Evolutionary conservation across 2,797 vertebrate species (phyloP), one percentile per base, ranked within the genome.

Genomic region (Ataeniobius toweri): DNA sequence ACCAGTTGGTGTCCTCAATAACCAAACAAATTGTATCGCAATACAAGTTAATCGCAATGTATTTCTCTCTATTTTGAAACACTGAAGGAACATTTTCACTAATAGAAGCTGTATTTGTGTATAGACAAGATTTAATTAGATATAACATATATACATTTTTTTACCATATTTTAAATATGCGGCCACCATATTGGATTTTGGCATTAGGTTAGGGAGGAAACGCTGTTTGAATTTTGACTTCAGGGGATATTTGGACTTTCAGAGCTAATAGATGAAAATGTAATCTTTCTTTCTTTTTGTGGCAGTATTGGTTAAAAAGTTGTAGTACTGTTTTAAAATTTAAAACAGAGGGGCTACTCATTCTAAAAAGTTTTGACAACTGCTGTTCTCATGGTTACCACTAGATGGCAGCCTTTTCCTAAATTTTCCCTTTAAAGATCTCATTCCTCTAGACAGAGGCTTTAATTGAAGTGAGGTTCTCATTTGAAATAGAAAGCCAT

Each of bases 321-420:
- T 26, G 2, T 58, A 9, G 10, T 26, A 26, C 26, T 46, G 6
- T 5, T 44, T 44, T 6, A 46, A 26, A 14, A 14, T 46, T 1
- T 26, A 14, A 46, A 69, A 69, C 22, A 6, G 5, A n/a, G 63
- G 20, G 3, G 39, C 13, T 51, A 36, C 20, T 3, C 39, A 3
- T 44, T 69, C 5, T n/a, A 14, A 46, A 46, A 22, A 24, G 59
- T 44, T 68, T 36, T 69, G 41, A 26, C 8, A 44, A n/a, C 65
- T 39, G 6, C 22, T n/a, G 50, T 51, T 24, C 10, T 0, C 3
- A n/a, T 12, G 18, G 0, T 59, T 1, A 80, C 89, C 93, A 90
- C 79, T 85, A 94, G 94, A 85, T 90, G 94, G 91, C 88, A 85
- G 39, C 78, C 14, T 89, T 80, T 65, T 50, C 73, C 70, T 71